A percentile compares a stretch with the other conserved stretches of the same genome.
phyloP scores from a whole-genome alignment of 2,113 vertebrate species.

The Oxygymnocypris stewartii region DNA sequence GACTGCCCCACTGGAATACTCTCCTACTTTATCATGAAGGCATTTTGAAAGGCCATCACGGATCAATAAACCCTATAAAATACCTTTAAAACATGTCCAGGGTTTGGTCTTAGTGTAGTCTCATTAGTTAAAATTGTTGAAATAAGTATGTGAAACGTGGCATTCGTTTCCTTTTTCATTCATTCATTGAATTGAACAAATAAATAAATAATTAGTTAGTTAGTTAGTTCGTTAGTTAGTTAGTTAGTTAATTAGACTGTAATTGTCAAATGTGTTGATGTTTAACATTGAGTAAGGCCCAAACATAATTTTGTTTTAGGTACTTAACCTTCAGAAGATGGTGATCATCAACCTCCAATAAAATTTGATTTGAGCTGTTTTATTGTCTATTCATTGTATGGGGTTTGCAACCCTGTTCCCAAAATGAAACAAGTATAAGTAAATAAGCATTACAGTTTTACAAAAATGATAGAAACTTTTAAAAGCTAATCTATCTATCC shows the following conservation, averaged over 20 bases:
- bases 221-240: not conserved
- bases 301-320: not conserved
- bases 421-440: not conserved
- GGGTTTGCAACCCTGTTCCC: not conserved
- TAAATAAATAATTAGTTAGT: not conserved
- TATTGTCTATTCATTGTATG: not conserved
- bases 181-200: no score
- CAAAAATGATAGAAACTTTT: not conserved
- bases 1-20: not conserved
- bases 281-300: not conserved
- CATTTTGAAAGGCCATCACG: slow-evolving; percentile 13
- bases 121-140: not conserved
- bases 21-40: slow-evolving; percentile 1
- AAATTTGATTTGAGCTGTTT: not conserved
- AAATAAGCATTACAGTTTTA: not conserved
- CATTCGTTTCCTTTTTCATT: not conserved
- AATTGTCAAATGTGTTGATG: not conserved
- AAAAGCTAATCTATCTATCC: not conserved
- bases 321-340: not conserved
- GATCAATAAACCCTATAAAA: slow-evolving; percentile 14
- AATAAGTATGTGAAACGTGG: not conserved
- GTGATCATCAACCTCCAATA: not conserved
- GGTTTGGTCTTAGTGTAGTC: not conserved
- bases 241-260: not conserved
- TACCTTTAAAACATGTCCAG: not conserved